Conservation (phyloP, 2,888 invertebrate species). For the Vannuccia rotundouncinata region DNA sequence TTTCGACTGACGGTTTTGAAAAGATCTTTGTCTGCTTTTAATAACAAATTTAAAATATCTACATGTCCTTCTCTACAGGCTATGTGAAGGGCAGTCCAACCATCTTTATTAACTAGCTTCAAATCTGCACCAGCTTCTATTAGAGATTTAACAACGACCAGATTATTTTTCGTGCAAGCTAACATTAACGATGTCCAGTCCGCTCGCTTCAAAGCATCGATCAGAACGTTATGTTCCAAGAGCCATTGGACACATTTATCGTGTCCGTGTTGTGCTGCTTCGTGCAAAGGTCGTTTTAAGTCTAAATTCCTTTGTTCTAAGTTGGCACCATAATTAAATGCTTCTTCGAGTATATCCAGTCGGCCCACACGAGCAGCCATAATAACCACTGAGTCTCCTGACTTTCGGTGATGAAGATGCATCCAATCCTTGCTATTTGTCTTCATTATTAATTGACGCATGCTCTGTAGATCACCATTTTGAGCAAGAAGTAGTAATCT, state of each 20-base stretch:
- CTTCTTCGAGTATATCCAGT: no score
- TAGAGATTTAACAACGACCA: neutral
- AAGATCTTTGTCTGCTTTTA: neutral
- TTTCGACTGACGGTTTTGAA: neutral
- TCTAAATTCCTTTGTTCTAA: no score
- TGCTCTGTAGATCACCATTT: no score
- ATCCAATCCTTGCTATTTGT: no score
- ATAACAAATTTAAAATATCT: neutral
- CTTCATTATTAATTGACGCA: no score
- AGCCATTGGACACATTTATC: neutral
- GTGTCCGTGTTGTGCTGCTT: neutral
- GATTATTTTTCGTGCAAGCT: neutral
- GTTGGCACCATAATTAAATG: no score
- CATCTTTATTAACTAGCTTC: neutral
- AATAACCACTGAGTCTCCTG: no score
- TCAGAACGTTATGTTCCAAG: neutral
- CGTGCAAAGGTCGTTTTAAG: neutral
- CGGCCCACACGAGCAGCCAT: no score
- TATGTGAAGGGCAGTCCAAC: neutral
- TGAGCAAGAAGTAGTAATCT: no score
- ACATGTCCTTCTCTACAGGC: neutral
- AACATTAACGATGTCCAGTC: slow-evolving; percentile 20
- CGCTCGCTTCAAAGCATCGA: neutral
- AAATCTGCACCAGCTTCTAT: neutral
- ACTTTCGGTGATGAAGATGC: no score